phyloP scores from a whole-genome alignment of 2,888 invertebrate genomes.

The Catotricha subobsoleta region DNA sequence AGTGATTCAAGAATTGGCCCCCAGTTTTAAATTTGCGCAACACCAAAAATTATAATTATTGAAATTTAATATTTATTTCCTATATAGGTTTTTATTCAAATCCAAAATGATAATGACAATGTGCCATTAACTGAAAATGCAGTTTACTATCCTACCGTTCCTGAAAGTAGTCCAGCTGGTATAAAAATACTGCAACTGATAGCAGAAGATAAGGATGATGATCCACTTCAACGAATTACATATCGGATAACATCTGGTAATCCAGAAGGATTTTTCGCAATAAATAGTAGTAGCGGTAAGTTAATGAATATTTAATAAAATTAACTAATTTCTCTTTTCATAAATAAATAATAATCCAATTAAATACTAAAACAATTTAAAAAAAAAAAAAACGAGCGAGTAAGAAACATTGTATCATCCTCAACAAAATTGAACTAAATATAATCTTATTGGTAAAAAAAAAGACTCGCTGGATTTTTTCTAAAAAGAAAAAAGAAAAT shows the following conservation, averaged over 20 bases:
- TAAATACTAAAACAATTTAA: no score
- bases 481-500: no score
- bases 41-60: slow-evolving; percentile 10
- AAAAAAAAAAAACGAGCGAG: no score
- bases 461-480: no score
- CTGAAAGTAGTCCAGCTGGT: slow-evolving; percentile 61
- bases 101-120: slow-evolving; percentile 90
- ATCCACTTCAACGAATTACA: slow-evolving; percentile 44
- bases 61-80: slow-evolving; percentile 9
- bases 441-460: no score
- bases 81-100: slow-evolving; percentile 56
- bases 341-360: no score
- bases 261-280: slow-evolving; percentile 77
- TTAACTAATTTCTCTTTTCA: no score
- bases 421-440: no score
- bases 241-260: slow-evolving; percentile 82
- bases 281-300: slow-evolving; percentile 68
- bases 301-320: slow-evolving; percentile 5
- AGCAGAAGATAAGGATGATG: slow-evolving; percentile 64
- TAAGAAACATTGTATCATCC: no score
- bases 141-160: slow-evolving; percentile 62
- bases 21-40: no score
- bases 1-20: no score
- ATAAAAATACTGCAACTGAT: slow-evolving; percentile 53
- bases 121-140: slow-evolving; percentile 75